Evolutionary conservation across 1,140 invertebrate genomes (phyloP).

Genomic region (Neotoxoptera formosana): DNA sequence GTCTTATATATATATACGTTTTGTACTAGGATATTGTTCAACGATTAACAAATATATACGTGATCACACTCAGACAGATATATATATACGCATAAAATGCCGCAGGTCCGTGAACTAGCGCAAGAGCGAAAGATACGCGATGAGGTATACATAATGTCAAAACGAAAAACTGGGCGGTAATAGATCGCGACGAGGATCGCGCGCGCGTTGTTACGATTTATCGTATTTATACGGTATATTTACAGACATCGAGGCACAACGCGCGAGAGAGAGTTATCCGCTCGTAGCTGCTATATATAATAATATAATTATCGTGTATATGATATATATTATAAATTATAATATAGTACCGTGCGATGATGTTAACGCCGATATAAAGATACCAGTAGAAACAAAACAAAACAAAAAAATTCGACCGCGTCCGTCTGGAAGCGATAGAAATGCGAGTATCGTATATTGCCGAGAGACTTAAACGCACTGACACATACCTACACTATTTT

Average conservation of each 20-base stretch:
- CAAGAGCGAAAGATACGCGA: not conserved
- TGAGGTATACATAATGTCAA: not conserved
- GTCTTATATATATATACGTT: not conserved
- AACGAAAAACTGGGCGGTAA: not conserved
- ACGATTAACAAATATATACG: not conserved
- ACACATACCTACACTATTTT: not conserved
- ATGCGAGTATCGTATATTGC: slow-evolving; percentile 12
- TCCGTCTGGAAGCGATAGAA: not conserved
- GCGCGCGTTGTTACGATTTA: not conserved
- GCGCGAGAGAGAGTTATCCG: not conserved
- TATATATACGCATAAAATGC: not conserved
- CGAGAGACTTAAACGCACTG: slow-evolving; percentile 13
- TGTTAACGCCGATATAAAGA: not conserved
- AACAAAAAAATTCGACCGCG: not conserved
- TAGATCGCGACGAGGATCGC: slow-evolving; percentile 10
- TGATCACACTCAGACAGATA: not conserved
- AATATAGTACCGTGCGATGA: not conserved
- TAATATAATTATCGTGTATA: slow-evolving; percentile 17
- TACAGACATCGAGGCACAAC: not conserved
- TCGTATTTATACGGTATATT: not conserved
- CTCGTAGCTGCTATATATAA: not conserved
- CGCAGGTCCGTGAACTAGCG: not conserved
- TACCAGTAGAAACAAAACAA: not conserved
- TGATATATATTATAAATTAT: slow-evolving; percentile 5
- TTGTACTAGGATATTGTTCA: not conserved